Evolutionary conservation across 2,888 invertebrate species (phyloP).

Genomic region (Molorchus minor): DNA sequence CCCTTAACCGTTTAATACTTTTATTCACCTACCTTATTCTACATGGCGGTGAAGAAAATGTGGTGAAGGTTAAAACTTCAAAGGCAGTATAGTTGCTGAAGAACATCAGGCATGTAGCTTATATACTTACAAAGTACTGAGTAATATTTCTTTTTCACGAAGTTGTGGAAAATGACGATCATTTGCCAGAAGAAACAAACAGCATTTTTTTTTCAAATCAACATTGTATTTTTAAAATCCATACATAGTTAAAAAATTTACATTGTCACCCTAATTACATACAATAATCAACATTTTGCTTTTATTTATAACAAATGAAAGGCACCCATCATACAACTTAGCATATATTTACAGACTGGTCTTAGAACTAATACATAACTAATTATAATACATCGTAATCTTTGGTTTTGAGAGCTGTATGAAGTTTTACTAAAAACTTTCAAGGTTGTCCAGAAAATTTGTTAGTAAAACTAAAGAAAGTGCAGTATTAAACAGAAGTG

Average conservation of each 20-base stretch:
- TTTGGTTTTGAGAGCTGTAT: constrained; percentile 63
- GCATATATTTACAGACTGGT: constrained; percentile 35
- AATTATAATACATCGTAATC: constrained; percentile 45
- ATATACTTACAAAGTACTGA: too few species aligned
- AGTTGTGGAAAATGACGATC: neutral
- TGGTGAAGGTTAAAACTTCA: too few species aligned
- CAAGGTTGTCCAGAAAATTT: constrained; percentile 42
- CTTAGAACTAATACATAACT: constrained; percentile 24
- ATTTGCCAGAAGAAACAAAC: constrained; percentile 20
- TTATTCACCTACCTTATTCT: too few species aligned
- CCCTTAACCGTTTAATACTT: neutral
- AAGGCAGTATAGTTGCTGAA: too few species aligned
- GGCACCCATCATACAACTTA: constrained; percentile 47
- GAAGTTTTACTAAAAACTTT: constrained; percentile 60
- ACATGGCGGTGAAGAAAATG: too few species aligned
- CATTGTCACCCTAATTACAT: constrained; percentile 39
- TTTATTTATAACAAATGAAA: constrained; percentile 42
- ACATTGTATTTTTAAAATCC: constrained; percentile 48
- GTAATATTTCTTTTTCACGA: too few species aligned
- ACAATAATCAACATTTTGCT: constrained; percentile 32
- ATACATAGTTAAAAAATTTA: constrained; percentile 43
- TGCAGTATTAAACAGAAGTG: constrained; percentile 58
- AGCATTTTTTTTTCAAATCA: constrained; percentile 40
- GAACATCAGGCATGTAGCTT: neutral
- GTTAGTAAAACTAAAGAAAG: constrained; percentile 58